A percentile compares a stretch with the other conserved stretches of the same genome.
These are phyloP conservation scores for Cartodere bifasciata DNA, from an alignment of 2,888 invertebrate genomes.

Conservation along the genomic window DNA sequence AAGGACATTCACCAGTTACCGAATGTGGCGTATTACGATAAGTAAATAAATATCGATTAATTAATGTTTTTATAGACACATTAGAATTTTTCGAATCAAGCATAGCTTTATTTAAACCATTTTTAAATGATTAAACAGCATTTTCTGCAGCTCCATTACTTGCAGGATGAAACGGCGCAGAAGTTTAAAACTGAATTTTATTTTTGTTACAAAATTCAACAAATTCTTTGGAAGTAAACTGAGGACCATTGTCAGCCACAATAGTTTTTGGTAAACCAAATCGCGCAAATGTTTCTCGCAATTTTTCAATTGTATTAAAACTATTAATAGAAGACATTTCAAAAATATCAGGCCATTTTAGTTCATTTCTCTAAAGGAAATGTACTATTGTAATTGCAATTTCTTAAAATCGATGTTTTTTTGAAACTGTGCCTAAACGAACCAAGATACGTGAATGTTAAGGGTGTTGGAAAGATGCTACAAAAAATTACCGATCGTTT, in stretches of 20 bases:
- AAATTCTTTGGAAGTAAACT: conserved; percentile 6
- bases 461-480: too few species aligned
- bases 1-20: conserved; percentile 6
- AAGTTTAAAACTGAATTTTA: neutral
- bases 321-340: conserved; percentile 3
- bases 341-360: conserved; percentile 9
- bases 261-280: conserved; percentile 6
- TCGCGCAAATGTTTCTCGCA: conserved; percentile 7
- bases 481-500: too few species aligned
- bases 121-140: conserved; percentile 3
- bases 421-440: too few species aligned
- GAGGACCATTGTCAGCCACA: conserved; percentile 8
- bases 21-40: conserved; percentile 8
- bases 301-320: conserved; percentile 7
- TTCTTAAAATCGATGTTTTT: too few species aligned
- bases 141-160: conserved; percentile 4
- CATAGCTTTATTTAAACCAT: conserved; percentile 1
- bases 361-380: too few species aligned
- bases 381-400: too few species aligned
- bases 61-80: conserved; percentile 1
- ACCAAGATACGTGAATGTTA: too few species aligned
- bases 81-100: neutral
- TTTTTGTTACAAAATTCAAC: conserved; percentile 3
- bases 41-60: conserved; percentile 7
- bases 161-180: conserved; percentile 3